Evolutionary conservation across 2,797 vertebrate species (phyloP).

Genomic region (Cetoscarus ocellatus): DNA sequence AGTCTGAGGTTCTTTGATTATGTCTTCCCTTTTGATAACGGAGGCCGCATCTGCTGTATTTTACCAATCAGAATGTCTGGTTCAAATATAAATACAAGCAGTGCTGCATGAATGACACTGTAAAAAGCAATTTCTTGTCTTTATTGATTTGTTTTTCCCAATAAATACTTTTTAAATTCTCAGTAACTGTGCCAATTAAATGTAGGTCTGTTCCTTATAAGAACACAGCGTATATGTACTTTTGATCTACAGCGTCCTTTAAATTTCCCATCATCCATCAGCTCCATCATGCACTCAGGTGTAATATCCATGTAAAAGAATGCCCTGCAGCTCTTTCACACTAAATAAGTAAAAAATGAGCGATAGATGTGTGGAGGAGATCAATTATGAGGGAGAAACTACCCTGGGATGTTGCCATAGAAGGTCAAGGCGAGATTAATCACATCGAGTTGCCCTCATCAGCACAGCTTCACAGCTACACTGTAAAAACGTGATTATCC

Average conservation of each 20-base stretch:
- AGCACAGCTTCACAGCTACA: slow-evolving; percentile 7
- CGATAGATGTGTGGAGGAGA: slow-evolving; percentile 18
- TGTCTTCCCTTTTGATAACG: no score
- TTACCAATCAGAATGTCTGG: neutral
- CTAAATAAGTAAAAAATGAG: slow-evolving; percentile 29
- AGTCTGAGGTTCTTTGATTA: no score
- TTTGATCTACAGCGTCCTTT: neutral
- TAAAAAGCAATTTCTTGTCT: slow-evolving; percentile 1
- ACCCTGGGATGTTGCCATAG: slow-evolving; percentile 8
- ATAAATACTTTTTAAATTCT: neutral
- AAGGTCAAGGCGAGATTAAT: slow-evolving; percentile 48
- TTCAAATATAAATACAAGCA: neutral
- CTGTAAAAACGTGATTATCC: slow-evolving; percentile 35
- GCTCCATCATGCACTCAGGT: slow-evolving; percentile 23
- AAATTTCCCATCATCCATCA: slow-evolving; percentile 16
- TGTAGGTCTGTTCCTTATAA: neutral
- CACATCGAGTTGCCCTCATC: slow-evolving; percentile 32
- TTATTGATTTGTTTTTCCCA: neutral
- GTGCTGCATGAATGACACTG: accelerated
- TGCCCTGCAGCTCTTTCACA: slow-evolving; percentile 17
- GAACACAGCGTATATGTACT: neutral
- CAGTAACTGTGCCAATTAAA: neutral
- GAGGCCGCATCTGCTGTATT: no score
- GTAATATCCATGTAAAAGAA: slow-evolving; percentile 15
- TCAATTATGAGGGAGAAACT: slow-evolving; percentile 30